Base-by-base conservation (phyloP, 1,140 invertebrate species). In the Meloidogyne floridensis region DNA sequence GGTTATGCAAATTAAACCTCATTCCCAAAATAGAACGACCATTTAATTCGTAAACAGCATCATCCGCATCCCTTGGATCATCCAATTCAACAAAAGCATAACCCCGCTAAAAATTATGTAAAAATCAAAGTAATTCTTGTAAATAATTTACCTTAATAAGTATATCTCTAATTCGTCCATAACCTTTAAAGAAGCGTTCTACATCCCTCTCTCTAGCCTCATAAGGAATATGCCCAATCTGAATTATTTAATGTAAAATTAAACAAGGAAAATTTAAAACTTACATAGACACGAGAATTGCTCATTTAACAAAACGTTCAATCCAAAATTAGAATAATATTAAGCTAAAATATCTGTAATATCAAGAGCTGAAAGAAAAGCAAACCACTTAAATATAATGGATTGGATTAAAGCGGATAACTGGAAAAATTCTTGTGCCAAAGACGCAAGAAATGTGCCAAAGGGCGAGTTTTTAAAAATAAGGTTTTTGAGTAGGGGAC, bases 81-180 rank as follows among this genome's bases (percentile, higher is more conserved):
- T 72, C 75, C 18, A 86, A 59, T 59, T 86, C 85, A 53, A 86
- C 83, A 70, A 86, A 86, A 47, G 84, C 80, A 43, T 80, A 86
- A 11, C 85, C 85, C 8, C 85, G 84, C 81, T 79, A 32, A 71
- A 79, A 72, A 32, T 32, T 32, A 32, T 32, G 32, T 32, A 32
- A 32, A 53, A 56, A 32, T 32, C 32, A 73, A 15, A n/a, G 7
- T 59, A 10, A n/a, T 11, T 9, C 13, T 53, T 43, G 42, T 20
- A 43, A 59, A 32, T 3, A 70, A 76, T 10, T 65, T 32, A 79
- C 77, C 77, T 87, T 86, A 77, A 86, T 47, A 47, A 86, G 59
- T 72, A 86, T 87, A 42, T 86, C 85, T n/a, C 85, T 86, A 81
- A 86, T 87, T 18, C 74, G 71, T 72, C 85, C 85, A 82, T 86